Evolutionary conservation across 2,888 invertebrate species (phyloP).

Genomic region (Plagodis dolabraria): DNA sequence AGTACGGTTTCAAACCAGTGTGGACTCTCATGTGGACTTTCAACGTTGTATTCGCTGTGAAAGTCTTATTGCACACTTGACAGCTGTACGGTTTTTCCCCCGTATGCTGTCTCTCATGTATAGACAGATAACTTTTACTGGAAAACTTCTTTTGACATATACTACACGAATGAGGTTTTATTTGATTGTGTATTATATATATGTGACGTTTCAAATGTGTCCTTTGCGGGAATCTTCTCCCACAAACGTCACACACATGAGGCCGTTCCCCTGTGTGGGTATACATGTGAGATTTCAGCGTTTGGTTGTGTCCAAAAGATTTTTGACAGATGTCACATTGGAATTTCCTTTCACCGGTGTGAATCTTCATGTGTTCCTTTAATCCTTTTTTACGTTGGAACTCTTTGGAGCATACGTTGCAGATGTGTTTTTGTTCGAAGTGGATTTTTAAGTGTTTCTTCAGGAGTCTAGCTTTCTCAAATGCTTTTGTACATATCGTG

Average conservation of each 20-base stretch:
- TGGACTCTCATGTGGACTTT: slow-evolving; percentile 77
- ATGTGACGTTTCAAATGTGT: slow-evolving; percentile 75
- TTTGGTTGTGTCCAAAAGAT: slow-evolving; percentile 70
- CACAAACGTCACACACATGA: slow-evolving; percentile 72
- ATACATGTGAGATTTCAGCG: slow-evolving; percentile 70
- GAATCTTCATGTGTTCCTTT: slow-evolving; percentile 72
- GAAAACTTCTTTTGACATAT: slow-evolving; percentile 73
- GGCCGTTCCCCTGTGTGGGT: slow-evolving; percentile 74
- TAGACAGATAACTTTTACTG: slow-evolving; percentile 70
- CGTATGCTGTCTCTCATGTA: slow-evolving; percentile 72
- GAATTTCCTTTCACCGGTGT: slow-evolving; percentile 67
- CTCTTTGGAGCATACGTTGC: slow-evolving; percentile 62
- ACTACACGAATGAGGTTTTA: slow-evolving; percentile 65
- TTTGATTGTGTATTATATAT: slow-evolving; percentile 67
- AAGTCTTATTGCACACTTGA: slow-evolving; percentile 71
- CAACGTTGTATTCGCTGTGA: slow-evolving; percentile 72
- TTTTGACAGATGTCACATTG: slow-evolving; percentile 63
- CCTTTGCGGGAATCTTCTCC: slow-evolving; percentile 66
- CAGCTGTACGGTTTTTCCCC: slow-evolving; percentile 70
- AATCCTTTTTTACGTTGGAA: slow-evolving; percentile 69
- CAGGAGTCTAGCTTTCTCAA: slow-evolving; percentile 58
- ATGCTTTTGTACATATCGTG: slow-evolving; percentile 56
- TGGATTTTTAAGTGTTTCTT: slow-evolving; percentile 67
- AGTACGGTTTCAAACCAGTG: slow-evolving; percentile 71
- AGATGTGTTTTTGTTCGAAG: slow-evolving; percentile 65